These are phyloP conservation scores for Zeuzera pyrina DNA, from an alignment of 2,888 invertebrate species.

Conservation along the genomic window DNA sequence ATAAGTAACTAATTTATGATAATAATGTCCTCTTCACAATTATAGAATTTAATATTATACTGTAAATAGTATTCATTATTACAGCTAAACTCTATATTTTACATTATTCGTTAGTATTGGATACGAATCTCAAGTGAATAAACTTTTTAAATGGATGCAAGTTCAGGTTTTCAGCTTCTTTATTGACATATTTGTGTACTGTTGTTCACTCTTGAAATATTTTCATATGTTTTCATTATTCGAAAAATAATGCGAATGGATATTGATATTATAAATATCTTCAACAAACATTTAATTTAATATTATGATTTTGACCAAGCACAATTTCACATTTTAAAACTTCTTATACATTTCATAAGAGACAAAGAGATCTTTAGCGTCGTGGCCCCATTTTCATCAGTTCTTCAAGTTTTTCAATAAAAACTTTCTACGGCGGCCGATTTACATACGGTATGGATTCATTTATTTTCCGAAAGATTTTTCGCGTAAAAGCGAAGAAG, in stretches of 20 bases:
- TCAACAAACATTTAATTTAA: too few species aligned
- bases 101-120: too few species aligned
- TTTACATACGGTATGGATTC: constrained; percentile 70
- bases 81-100: too few species aligned
- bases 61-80: constrained; percentile 4
- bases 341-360: constrained; percentile 15
- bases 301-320: too few species aligned
- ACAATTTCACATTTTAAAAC: constrained; percentile 12
- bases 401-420: constrained; percentile 72
- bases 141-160: too few species aligned
- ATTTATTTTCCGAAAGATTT: constrained; percentile 66
- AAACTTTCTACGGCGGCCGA: constrained; percentile 65
- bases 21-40: constrained; percentile 21
- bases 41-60: constrained; percentile 5
- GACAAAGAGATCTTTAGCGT: constrained; percentile 53
- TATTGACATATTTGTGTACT: too few species aligned
- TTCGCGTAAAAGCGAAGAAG: constrained; percentile 55
- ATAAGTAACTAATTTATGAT: constrained; percentile 56
- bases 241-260: too few species aligned
- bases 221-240: too few species aligned
- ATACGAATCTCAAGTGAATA: too few species aligned
- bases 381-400: constrained; percentile 65
- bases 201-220: too few species aligned
- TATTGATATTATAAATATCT: too few species aligned
- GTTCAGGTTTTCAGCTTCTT: too few species aligned